Evolutionary conservation across 2,797 vertebrate species (phyloP).

Genomic region (Scolopax bukidnonensis): DNA sequence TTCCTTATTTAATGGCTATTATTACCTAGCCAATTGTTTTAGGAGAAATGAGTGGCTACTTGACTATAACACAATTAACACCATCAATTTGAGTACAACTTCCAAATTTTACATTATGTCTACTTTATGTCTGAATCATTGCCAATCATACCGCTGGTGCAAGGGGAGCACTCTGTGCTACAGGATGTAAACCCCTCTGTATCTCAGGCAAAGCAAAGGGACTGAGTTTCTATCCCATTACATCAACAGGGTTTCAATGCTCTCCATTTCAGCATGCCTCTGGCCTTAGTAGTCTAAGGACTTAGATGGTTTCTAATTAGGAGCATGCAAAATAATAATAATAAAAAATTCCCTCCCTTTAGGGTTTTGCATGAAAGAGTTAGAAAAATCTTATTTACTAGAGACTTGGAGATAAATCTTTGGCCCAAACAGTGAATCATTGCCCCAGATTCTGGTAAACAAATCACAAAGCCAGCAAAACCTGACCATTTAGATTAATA

Average conservation of each 20-base stretch:
- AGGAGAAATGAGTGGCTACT: not conserved
- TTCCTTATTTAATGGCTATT: not conserved
- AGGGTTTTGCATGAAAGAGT: not conserved
- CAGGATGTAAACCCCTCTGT: not conserved
- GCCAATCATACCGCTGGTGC: not conserved
- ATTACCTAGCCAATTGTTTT: not conserved
- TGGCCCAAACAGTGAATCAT: not conserved
- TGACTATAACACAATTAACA: not conserved
- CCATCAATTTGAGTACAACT: fast-evolving
- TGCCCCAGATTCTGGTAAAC: not conserved
- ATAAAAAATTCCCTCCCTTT: not conserved
- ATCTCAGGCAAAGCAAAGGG: not conserved
- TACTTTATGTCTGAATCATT: not conserved
- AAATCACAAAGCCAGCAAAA: not conserved
- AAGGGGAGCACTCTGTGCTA: not conserved
- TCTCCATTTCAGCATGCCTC: not conserved
- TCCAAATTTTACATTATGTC: not conserved
- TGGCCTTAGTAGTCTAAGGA: not conserved
- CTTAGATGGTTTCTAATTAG: not conserved
- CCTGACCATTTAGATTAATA: not conserved
- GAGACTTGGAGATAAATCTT: not conserved
- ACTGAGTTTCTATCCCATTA: not conserved
- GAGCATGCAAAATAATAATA: not conserved
- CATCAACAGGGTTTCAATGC: not conserved
- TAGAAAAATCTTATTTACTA: not conserved